phyloP scores from a whole-genome alignment of 2,888 invertebrate genomes.

The Limnephilus auricula region DNA sequence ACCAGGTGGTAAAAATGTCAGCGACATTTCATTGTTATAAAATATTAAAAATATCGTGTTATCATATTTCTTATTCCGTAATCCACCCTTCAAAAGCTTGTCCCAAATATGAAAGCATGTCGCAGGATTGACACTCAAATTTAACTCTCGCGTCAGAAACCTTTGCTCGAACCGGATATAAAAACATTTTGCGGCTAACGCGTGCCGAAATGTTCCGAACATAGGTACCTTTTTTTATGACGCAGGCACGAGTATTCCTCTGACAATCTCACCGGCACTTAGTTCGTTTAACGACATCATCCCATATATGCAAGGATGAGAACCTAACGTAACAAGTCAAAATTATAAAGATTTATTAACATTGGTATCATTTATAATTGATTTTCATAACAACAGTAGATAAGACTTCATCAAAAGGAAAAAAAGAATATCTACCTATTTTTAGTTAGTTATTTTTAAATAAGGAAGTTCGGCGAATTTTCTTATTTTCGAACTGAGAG shows the following conservation, averaged over 20 bases:
- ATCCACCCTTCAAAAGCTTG: neutral
- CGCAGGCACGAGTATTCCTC: neutral
- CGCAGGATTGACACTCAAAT: slow-evolving; percentile 36
- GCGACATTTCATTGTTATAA: neutral
- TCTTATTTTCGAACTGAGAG: too few species aligned
- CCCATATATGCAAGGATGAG: neutral
- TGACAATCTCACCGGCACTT: slow-evolving; percentile 32
- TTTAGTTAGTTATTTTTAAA: too few species aligned
- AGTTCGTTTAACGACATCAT: slow-evolving; percentile 35
- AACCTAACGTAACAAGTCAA: neutral
- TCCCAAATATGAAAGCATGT: slow-evolving; percentile 4
- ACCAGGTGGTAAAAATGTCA: neutral
- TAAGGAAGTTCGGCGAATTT: too few species aligned
- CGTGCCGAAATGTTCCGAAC: slow-evolving; percentile 22
- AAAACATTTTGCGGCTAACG: slow-evolving; percentile 40
- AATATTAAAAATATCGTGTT: neutral
- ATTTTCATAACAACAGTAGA: too few species aligned
- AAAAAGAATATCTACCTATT: too few species aligned
- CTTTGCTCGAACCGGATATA: neutral
- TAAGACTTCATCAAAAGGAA: too few species aligned
- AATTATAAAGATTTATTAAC: too few species aligned
- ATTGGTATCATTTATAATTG: too few species aligned
- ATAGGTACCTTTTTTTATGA: neutral
- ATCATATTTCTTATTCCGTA: neutral
- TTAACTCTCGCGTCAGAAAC: slow-evolving; percentile 21